A percentile compares a stretch with the other conserved stretches of the same genome.
phyloP scores from a whole-genome alignment of 1,140 invertebrate species.

The Orussus abietinus region DNA sequence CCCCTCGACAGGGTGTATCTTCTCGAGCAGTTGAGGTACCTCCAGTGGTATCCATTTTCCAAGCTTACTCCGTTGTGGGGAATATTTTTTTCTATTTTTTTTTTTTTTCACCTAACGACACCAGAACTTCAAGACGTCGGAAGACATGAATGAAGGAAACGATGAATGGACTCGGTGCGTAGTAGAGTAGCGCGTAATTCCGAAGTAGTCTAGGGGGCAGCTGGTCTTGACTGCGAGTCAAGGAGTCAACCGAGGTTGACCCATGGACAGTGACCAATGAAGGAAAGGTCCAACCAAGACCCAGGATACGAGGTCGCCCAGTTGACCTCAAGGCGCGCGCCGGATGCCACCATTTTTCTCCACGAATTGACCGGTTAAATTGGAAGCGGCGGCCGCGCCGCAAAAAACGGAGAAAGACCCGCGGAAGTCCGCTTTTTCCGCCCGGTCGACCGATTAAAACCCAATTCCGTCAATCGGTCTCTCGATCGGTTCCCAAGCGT shows the following conservation, averaged over 20 bases:
- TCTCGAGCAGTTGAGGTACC: no score
- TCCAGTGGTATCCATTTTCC: no score
- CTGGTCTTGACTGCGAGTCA: constrained; percentile 33
- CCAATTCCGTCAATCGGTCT: no score
- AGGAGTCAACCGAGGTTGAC: constrained; percentile 35
- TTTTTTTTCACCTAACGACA: no score
- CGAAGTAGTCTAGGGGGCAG: constrained; percentile 30
- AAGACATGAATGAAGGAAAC: constrained; percentile 17
- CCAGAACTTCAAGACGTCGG: no score
- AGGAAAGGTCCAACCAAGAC: constrained; percentile 31
- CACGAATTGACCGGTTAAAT: constrained; percentile 35
- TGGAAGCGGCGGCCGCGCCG: constrained; percentile 16
- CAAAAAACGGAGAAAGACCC: constrained; percentile 14
- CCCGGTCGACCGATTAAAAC: neutral
- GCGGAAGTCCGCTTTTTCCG: neutral
- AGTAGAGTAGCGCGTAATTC: constrained; percentile 1
- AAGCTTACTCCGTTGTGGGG: no score
- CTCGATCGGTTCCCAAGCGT: neutral
- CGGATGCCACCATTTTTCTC: constrained; percentile 42
- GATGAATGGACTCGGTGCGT: constrained; percentile 16
- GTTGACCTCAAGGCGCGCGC: constrained; percentile 41
- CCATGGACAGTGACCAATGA: constrained; percentile 30
- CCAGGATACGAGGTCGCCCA: constrained; percentile 43
- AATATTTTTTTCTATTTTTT: no score
- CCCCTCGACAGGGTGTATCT: no score